phyloP scores from a whole-genome alignment of 2,888 invertebrate genomes.

The Craniophora ligustri region DNA sequence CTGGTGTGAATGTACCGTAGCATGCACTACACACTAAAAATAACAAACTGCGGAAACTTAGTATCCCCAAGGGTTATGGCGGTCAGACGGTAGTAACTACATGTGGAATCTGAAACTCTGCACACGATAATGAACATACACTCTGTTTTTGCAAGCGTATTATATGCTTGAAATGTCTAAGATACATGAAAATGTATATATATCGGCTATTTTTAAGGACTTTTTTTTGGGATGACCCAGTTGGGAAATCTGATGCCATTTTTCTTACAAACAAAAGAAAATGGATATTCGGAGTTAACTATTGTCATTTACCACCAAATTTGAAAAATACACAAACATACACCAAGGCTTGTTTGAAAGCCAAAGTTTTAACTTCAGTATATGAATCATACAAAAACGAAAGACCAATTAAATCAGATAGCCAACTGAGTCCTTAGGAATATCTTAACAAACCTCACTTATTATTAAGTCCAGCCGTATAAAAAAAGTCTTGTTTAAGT shows the following conservation, averaged over 20 bases:
- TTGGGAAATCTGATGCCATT: too few species aligned
- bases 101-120: slow-evolving; percentile 40
- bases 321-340: too few species aligned
- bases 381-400: neutral
- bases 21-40: slow-evolving; percentile 9
- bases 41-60: slow-evolving; percentile 5
- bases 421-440: slow-evolving; percentile 4
- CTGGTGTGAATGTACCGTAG: neutral
- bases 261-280: too few species aligned
- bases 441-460: slow-evolving; percentile 23
- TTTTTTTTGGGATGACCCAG: too few species aligned
- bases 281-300: too few species aligned
- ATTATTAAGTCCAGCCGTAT: slow-evolving; percentile 24
- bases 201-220: too few species aligned
- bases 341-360: too few species aligned
- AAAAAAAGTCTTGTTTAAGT: slow-evolving; percentile 64
- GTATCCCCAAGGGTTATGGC: slow-evolving; percentile 25
- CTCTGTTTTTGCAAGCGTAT: slow-evolving; percentile 21
- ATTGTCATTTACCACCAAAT: too few species aligned
- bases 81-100: slow-evolving; percentile 30
- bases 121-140: slow-evolving; percentile 35
- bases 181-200: too few species aligned
- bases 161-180: slow-evolving; percentile 1
- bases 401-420: neutral
- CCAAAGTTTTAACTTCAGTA: too few species aligned